Base-by-base conservation (phyloP, 1,140 invertebrate species). In the Orchestia grillus region DNA sequence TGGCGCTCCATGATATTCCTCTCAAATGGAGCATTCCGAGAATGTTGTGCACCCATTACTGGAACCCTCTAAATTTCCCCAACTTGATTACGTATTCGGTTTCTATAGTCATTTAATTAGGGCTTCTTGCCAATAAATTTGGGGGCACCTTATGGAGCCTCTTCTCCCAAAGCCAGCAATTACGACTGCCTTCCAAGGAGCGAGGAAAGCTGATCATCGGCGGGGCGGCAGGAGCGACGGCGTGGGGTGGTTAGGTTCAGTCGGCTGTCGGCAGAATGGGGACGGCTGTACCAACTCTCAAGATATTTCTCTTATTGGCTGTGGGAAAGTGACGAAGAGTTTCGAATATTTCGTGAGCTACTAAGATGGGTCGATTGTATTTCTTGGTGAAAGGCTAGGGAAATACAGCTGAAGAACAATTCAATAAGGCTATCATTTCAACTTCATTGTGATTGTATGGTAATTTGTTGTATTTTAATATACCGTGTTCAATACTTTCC, bases 81-180 rank as follows among this genome's bases (percentile, higher is more conserved):
- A 44, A 28, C 92, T 44, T 94, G 92, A 94, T 94, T 94, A 94
- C 44, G 92, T 94, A 94, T 94, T 94, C 92, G 92, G 92, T 94
- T 94, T 94, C 92, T 45, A 94, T 44, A 94, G 92, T 47, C 92
- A 45, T 94, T 94, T 94, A 94, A 94, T 94, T 94, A 94, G 41
- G 92, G 92, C 92, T 94, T 47, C 92, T 44, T 45, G 43, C 92
- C 44, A 94, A 94, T 94, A 94, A 94, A 94, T 94, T 94, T 94
- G 44, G 40, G 92, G 92, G 43, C 92, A 47, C 40, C 92, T 94
- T 94, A 94, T 15, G 88, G 92, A 94, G 43, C 92, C 92, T 94
- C 92, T 44, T n/a, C 43, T n/a, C 44, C 44, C 40, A 44, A 94
- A 47, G 44, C 92, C 92, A 0, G 44, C 41, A 94, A 94, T 94